phyloP scores from a whole-genome alignment of 2,888 invertebrate genomes.

The Helicoverpa assulta region DNA sequence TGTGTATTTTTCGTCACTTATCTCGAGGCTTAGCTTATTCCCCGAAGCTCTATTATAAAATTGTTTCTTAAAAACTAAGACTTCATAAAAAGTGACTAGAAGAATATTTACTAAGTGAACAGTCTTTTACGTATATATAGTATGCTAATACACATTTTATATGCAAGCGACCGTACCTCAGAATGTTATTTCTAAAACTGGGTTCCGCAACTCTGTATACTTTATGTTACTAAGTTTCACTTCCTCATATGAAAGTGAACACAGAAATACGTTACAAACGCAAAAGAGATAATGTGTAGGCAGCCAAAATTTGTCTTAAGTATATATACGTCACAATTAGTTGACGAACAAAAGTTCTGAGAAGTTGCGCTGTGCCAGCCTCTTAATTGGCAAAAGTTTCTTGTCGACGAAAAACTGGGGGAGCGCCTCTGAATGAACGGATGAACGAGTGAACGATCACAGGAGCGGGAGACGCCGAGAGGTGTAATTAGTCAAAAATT shows the following conservation, averaged over 20 bases:
- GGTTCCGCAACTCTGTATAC: conserved; percentile 18
- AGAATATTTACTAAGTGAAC: conserved; percentile 1
- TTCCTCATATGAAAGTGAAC: conserved; percentile 46
- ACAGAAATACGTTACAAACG: conserved; percentile 56
- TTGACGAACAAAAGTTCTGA: conserved; percentile 73
- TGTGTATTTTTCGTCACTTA: conserved; percentile 5
- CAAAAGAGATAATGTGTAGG: conserved; percentile 70
- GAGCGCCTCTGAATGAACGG: conserved; percentile 74
- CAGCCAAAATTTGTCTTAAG: conserved; percentile 71
- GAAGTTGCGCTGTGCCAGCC: conserved; percentile 73
- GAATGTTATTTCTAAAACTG: conserved; percentile 39
- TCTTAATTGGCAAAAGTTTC: conserved; percentile 79
- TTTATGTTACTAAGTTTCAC: conserved; percentile 42
- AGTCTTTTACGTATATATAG: not conserved
- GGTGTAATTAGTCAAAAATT: conserved; percentile 80
- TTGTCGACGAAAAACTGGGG: conserved; percentile 71
- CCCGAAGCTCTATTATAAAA: not conserved
- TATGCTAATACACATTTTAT: not conserved
- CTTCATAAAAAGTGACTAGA: not conserved
- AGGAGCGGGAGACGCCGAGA: conserved; percentile 68
- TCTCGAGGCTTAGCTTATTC: not conserved
- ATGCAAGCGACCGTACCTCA: conserved; percentile 5
- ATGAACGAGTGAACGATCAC: conserved; percentile 78
- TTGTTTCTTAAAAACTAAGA: not conserved
- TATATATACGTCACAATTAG: conserved; percentile 73